A percentile compares a stretch with the other conserved stretches of the same genome.
phyloP scores from a whole-genome alignment of 2,113 vertebrate species.

The Prolemur simus region DNA sequence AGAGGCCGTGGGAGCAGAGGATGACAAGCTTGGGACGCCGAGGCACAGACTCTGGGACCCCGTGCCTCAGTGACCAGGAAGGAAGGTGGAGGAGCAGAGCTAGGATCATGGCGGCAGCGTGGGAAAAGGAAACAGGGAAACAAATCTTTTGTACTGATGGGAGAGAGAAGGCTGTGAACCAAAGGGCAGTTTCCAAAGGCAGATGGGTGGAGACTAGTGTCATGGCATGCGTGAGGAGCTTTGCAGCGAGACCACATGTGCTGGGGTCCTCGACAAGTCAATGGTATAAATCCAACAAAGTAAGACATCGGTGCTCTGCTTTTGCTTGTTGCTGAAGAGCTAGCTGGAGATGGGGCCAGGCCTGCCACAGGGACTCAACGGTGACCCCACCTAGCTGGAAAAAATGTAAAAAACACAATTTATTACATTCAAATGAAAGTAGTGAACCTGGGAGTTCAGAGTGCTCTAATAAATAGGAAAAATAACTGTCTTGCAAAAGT shows the following conservation, averaged over 20 bases:
- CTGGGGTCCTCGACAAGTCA: background rate
- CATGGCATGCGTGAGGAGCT: accelerated
- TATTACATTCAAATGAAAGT: background rate
- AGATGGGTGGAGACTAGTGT: background rate
- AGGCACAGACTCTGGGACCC: accelerated
- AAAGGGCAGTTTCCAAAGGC: background rate
- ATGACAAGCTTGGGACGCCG: accelerated
- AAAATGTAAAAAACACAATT: background rate
- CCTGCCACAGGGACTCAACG: no score
- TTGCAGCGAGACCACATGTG: background rate
- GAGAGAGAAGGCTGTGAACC: background rate
- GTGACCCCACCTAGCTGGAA: background rate
- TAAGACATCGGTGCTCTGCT: background rate
- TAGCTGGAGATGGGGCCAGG: background rate
- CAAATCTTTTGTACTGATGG: background rate
- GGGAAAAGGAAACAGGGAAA: background rate
- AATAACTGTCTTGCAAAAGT: background rate
- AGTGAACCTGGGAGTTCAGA: no score
- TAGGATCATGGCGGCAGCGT: background rate
- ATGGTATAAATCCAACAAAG: background rate
- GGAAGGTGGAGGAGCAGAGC: background rate
- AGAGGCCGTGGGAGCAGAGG: no score
- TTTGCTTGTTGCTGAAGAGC: background rate
- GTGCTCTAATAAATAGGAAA: background rate
- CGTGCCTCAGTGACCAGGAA: background rate